Conservation (phyloP, 1,140 invertebrate genomes). For the Drosophila nasuta region DNA sequence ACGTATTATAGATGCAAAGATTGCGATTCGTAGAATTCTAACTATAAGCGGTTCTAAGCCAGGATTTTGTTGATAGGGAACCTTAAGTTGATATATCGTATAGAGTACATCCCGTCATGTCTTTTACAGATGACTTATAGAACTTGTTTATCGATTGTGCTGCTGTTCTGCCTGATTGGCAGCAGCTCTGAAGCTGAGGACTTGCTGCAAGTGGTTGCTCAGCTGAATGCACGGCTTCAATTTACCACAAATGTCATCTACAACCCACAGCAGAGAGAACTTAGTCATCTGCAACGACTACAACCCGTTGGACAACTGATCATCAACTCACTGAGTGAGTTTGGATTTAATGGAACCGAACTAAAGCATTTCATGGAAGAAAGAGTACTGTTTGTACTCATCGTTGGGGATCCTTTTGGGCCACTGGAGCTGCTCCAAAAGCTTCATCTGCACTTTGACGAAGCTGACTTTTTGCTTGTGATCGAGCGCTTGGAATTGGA, state of each 20-base stretch:
- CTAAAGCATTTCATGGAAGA: conserved; percentile 21
- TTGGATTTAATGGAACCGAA: conserved; percentile 22
- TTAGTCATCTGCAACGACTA: conserved; percentile 1
- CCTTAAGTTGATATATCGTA: too few relatives aligned
- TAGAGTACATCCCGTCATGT: neutral
- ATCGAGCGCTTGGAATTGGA: neutral
- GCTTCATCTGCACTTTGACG: conserved; percentile 42
- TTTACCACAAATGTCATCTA: conserved; percentile 48
- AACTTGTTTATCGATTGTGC: neutral
- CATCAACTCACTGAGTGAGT: conserved; percentile 1
- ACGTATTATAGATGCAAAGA: too few relatives aligned
- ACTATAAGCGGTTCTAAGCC: too few relatives aligned
- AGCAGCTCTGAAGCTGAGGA: neutral
- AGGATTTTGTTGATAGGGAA: too few relatives aligned
- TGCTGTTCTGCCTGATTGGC: conserved; percentile 10
- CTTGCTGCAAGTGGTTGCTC: conserved; percentile 28
- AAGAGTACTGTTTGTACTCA: conserved; percentile 46
- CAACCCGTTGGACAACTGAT: conserved; percentile 30
- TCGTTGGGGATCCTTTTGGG: conserved; percentile 19
- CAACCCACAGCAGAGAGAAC: conserved; percentile 16
- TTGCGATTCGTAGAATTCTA: too few relatives aligned
- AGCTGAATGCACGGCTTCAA: conserved; percentile 49
- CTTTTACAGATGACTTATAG: conserved; percentile 58
- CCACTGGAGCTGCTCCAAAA: conserved; percentile 17
- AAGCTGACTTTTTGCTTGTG: conserved; percentile 49